These are phyloP conservation scores for Novumbra hubbsi DNA, from an alignment of 2,797 vertebrate species.

Conservation along the genomic window DNA sequence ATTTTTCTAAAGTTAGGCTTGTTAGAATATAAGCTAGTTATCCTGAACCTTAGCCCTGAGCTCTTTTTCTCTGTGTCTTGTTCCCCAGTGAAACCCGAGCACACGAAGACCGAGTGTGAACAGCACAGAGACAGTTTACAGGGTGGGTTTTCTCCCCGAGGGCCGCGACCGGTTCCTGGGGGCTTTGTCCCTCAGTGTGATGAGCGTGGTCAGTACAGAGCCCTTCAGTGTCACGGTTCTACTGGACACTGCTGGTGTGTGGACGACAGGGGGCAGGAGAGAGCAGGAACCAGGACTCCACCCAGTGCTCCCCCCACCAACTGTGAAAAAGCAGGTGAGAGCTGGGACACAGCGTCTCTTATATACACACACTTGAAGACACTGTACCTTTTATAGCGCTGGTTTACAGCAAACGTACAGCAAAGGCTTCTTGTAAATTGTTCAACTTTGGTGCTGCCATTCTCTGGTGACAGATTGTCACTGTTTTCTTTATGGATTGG, in stretches of 20 bases:
- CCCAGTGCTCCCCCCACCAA: conserved; percentile 54
- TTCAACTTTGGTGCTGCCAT: no score
- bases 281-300: conserved; percentile 62
- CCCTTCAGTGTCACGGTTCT: conserved; percentile 78
- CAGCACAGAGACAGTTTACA: conserved; percentile 59
- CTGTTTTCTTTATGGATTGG: no score
- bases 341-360: no score
- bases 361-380: no score
- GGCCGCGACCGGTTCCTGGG: conserved; percentile 32
- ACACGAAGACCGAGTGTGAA: conserved; percentile 57
- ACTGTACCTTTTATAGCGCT: no score
- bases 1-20: not conserved
- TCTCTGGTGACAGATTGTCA: no score
- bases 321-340: conserved; percentile 73
- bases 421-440: no score
- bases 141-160: conserved; percentile 26
- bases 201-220: conserved; percentile 68
- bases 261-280: conserved; percentile 68
- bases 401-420: no score
- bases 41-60: not conserved
- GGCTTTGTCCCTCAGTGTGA: conserved; percentile 69
- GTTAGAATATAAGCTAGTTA: not conserved
- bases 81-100: conserved; percentile 36
- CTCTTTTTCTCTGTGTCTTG: not conserved
- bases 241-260: conserved; percentile 85